Conservation (phyloP, 2,113 vertebrate genomes). For the Callionymus lyra region DNA sequence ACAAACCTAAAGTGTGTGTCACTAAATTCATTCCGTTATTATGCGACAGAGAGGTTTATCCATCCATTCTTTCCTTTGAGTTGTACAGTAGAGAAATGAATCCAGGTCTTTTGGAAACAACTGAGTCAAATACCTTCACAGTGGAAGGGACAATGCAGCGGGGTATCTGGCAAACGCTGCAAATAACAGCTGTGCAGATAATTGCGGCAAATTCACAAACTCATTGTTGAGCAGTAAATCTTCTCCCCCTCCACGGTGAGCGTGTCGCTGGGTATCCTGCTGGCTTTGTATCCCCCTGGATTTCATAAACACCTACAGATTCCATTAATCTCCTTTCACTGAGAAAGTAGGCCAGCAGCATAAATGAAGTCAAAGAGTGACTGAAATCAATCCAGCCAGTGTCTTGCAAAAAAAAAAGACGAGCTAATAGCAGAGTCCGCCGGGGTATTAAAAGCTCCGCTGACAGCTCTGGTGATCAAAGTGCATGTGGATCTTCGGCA, state of each 20-base stretch:
- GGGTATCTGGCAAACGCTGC: conserved; percentile 3
- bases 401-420: conserved; percentile 14
- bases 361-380: background rate
- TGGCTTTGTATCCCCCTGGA: background rate
- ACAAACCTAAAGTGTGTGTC: no score
- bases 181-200: conserved; percentile 14
- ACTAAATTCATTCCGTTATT: no score
- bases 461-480: conserved; percentile 2
- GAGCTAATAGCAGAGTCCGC: conserved; percentile 10
- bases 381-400: conserved; percentile 4
- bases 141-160: conserved; percentile 1
- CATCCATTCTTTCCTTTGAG: no score
- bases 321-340: background rate
- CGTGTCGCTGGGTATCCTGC: background rate
- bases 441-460: conserved; percentile 23
- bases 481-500: conserved; percentile 5
- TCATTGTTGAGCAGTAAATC: conserved; percentile 10
- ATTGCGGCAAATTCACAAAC: conserved; percentile 1
- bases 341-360: conserved; percentile 3
- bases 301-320: conserved; percentile 1
- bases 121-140: background rate
- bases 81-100: background rate
- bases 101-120: background rate
- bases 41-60: no score
- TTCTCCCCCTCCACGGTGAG: conserved; percentile 8